Evolutionary conservation across 2,888 invertebrate genomes (phyloP), one percentile per base, ranked within the genome.

Genomic region (Netelia virgata): DNA sequence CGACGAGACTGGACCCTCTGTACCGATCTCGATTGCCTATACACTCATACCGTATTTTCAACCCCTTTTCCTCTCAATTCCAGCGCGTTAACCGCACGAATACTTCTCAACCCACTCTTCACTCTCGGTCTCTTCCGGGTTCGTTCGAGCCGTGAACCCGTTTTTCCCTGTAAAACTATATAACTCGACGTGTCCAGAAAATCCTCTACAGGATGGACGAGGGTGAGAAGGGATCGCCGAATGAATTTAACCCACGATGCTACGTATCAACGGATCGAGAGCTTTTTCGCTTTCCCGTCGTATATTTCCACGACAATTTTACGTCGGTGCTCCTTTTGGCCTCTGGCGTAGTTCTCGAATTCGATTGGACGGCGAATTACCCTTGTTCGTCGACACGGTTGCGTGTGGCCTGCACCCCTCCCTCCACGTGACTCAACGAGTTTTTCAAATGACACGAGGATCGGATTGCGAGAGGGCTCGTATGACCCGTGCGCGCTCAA

Each of bases 231-330:
- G 47, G 47, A 14, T 47, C 14, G 47, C 47, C 10, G 47, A 55
- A 50, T 43, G 53, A 69, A 28, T 6, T 28, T 43, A 18, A 28
- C 47, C 10, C 53, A 41, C 43, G 77, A 20, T 20, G 41, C 59
- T 18, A 18, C 55, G 70, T 47, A 59, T 43, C 59, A 57, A 72
- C 73, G 50, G 57, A 64, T 61, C 69, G 5, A 18, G 59, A 18
- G 61, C 73, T 81, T 81, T 84, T 76, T 77, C 68, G 72, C 76
- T 75, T 75, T 83, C 72, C 10, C 28, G 23, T 77, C 73, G 68
- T 84, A 74, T 77, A 36, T 84, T 84, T 84, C 61, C 36, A 69
- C 61, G 76, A 68, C 61, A 73, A 78, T 84, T 81, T 77, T 5
- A 41, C 18, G 9, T 28, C 41, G 28, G 23, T 70, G 14, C 28